Conservation (phyloP, 2,113 vertebrate genomes). For the Halcyon senegalensis region DNA sequence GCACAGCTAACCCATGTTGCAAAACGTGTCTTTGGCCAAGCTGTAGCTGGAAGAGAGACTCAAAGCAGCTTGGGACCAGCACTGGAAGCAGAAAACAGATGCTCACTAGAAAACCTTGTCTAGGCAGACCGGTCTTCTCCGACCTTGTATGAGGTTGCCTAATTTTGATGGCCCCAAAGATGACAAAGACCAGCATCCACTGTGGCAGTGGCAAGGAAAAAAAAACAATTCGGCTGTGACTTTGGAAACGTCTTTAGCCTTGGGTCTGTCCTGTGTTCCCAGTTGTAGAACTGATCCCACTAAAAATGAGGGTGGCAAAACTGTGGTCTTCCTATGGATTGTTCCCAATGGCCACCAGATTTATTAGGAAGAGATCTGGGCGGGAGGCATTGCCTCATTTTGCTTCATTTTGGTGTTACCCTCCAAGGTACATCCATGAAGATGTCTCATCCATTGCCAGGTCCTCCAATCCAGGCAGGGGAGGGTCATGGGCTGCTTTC, state of each 20-base stretch:
- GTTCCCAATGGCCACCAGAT: background rate
- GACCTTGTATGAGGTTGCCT: background rate
- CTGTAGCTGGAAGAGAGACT: background rate
- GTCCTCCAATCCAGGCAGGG: background rate
- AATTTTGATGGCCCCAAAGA: background rate
- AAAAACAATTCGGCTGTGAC: background rate
- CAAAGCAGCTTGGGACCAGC: background rate
- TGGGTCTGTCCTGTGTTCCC: background rate
- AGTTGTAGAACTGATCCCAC: background rate
- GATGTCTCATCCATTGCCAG: background rate
- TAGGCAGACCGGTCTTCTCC: background rate
- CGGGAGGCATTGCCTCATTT: background rate
- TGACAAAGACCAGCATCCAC: background rate
- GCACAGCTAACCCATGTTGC: background rate
- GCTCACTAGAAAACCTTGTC: background rate
- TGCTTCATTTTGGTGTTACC: background rate
- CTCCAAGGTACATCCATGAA: background rate
- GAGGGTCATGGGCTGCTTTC: fast-evolving
- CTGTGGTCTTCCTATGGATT: background rate
- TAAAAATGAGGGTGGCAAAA: background rate
- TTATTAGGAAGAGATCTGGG: background rate
- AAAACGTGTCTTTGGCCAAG: background rate
- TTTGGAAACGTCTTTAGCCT: background rate
- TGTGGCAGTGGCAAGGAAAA: background rate
- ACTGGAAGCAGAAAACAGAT: background rate